Conservation (phyloP, 2,888 invertebrate species). For the Metopia argyrocephala region DNA sequence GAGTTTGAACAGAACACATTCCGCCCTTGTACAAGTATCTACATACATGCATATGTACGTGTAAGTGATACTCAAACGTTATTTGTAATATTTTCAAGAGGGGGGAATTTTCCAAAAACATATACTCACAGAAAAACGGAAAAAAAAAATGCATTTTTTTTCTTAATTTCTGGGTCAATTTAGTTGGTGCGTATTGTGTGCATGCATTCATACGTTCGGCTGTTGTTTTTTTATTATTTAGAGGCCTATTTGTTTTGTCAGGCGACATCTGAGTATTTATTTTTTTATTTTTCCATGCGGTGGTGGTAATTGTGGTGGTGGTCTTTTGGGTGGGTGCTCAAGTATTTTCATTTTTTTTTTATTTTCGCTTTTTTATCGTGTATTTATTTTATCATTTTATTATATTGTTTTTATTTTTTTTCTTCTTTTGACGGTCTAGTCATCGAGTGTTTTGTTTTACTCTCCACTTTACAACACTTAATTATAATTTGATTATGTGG, state of each 20-base stretch:
- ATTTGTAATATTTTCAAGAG: not conserved
- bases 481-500: not conserved
- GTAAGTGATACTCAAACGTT: not conserved
- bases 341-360: conserved; percentile 21
- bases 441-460: not conserved
- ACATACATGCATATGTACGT: not conserved
- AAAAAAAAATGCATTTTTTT: not conserved
- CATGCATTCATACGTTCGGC: not conserved
- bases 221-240: not conserved
- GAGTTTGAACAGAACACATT: not conserved
- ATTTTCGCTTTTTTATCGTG: not conserved
- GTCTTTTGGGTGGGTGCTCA: conserved; percentile 54
- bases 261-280: not conserved
- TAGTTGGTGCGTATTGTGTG: not conserved
- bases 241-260: no score
- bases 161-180: not conserved
- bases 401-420: not conserved
- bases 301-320: not conserved
- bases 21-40: no score
- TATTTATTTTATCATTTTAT: not conserved
- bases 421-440: not conserved
- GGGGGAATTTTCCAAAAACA: not conserved
- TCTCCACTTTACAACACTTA: not conserved
- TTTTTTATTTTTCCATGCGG: not conserved
- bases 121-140: not conserved